Base-by-base conservation (phyloP, 1,140 invertebrate species). In the Caerostris darwini region DNA sequence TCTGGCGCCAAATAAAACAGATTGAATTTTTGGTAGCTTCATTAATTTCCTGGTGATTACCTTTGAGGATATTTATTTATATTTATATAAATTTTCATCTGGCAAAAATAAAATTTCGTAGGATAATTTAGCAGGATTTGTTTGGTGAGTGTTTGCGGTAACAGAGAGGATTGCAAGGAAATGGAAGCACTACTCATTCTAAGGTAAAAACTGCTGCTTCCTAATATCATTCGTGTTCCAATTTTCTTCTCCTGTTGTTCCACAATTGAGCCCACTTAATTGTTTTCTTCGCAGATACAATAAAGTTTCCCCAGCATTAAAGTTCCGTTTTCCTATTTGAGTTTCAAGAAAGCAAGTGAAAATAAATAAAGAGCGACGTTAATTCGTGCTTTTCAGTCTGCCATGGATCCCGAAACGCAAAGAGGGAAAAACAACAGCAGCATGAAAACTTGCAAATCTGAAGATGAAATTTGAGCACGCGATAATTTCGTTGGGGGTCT, bases 381-480 rank as follows among this genome's bases (percentile, higher is more conserved):
- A 58, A 87, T 87, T 61, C 85, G 58, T 34, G 57, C 59, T 87
- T 89, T 89, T 89, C 54, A 61, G 57, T n/a, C n/a, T 56, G 64
- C 85, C 34, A 59, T 61, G 85, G 59, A 61, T 87, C 59, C 85
- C 3, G 57, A 58, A 57, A 53, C 7, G 19, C 61, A 53, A 71
- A 89, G 61, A 50, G 54, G 83, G 19, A 77, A 77, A 8, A 77
- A 77, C 69, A 50, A n/a, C 34, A 19, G 83, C n/a, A 86, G n/a
- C 17, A 5, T 86, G 34, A 77, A 90, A 90, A 53, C 69, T 4
- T 77, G 56, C 56, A 83, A 83, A 83, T n/a, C 69, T 83, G 10
- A 83, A 59, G 77, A 92, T 59, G 90, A 92, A 83, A 57, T 83
- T 61, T 19, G 54, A 92, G 10, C 77, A 92, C 90, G 77, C 90